Conservation (phyloP, 2,113 vertebrate species). For the Dicaeum eximium region DNA sequence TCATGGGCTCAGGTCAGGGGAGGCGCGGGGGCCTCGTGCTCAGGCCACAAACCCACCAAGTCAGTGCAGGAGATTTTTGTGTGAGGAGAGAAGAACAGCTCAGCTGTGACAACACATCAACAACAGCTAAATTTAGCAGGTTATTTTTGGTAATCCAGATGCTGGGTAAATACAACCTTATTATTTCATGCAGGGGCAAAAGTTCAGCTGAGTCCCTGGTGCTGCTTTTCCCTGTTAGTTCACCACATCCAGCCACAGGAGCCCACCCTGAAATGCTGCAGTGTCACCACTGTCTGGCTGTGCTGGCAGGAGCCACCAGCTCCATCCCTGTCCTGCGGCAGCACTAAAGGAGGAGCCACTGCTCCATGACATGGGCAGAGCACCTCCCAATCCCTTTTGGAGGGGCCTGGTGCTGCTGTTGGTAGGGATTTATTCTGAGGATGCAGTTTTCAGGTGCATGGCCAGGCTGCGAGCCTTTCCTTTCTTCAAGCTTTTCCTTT, state of each 20-base stretch:
- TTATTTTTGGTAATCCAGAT: constrained; percentile 48
- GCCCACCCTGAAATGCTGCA: background rate
- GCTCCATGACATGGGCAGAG: background rate
- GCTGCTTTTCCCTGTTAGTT: background rate
- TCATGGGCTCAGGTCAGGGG: accelerated
- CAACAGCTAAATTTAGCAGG: constrained; percentile 48
- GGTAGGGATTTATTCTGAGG: background rate
- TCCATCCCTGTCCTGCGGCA: background rate
- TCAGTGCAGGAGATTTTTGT: background rate
- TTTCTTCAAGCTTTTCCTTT: constrained; percentile 4
- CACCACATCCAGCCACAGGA: background rate
- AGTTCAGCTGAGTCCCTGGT: background rate
- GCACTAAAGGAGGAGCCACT: background rate
- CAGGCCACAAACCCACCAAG: background rate
- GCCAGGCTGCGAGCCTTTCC: background rate
- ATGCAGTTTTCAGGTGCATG: background rate
- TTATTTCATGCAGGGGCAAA: constrained; percentile 37
- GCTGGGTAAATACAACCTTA: constrained; percentile 45
- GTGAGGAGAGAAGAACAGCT: background rate
- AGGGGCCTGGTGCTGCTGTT: background rate
- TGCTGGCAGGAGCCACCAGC: background rate
- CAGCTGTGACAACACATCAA: constrained; percentile 56
- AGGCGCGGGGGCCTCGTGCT: accelerated
- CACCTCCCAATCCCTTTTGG: accelerated
- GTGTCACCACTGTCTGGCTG: background rate